Percentiles rank a stretch among this genome's conserved stretches.
Evolutionary conservation across 2,888 invertebrate species (phyloP).

Genomic region (Sphecodes monilicornis): DNA sequence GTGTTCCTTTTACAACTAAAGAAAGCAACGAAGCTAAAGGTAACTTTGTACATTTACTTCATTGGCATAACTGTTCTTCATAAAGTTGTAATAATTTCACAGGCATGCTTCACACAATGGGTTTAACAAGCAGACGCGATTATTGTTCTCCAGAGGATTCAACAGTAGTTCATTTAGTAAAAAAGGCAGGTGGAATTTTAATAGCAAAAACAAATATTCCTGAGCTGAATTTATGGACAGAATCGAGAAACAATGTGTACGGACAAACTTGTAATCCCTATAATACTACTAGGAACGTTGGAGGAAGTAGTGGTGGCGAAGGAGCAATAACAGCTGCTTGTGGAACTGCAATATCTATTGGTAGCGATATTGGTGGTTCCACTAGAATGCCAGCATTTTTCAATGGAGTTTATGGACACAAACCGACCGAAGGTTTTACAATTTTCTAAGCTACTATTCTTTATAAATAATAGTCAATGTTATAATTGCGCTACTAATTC

Average conservation of each 20-base stretch:
- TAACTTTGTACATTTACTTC: constrained; percentile 61
- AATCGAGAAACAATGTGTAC: constrained; percentile 94
- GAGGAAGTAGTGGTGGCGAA: constrained; percentile 97
- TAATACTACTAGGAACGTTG: constrained; percentile 92
- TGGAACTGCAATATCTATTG: constrained; percentile 93
- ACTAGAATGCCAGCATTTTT: constrained; percentile 96
- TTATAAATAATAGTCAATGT: not conserved
- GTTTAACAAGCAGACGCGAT: constrained; percentile 87
- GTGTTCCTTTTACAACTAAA: constrained; percentile 97
- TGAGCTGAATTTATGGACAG: constrained; percentile 96
- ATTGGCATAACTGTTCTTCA: not conserved
- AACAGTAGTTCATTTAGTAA: constrained; percentile 90
- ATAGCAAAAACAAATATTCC: constrained; percentile 97
- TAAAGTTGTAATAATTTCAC: constrained; percentile 18
- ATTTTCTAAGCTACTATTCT: constrained; percentile 76
- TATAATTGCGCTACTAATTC: too few species aligned
- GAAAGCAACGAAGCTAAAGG: constrained; percentile 94
- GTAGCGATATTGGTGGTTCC: constrained; percentile 98
- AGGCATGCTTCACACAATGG: constrained; percentile 88
- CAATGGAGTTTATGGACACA: constrained; percentile 95
- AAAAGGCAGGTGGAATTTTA: constrained; percentile 93
- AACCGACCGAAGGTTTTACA: constrained; percentile 88
- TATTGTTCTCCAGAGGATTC: constrained; percentile 90
- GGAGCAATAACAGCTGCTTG: constrained; percentile 91
- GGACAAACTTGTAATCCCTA: constrained; percentile 97